phyloP scores from a whole-genome alignment of 2,113 vertebrate genomes.

The Gallinago media region DNA sequence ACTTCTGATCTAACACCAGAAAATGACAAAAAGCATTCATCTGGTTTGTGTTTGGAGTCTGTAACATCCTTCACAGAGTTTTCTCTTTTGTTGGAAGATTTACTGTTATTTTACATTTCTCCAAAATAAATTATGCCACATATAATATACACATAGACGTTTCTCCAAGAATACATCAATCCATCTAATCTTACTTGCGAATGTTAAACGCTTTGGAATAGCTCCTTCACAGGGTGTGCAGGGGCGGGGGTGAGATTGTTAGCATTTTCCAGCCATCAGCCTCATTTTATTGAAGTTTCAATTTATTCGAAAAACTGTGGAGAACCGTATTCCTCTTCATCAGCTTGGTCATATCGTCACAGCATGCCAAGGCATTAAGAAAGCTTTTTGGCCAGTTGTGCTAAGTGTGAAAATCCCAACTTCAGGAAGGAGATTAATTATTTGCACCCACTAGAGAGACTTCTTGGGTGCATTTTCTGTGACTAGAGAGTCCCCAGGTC shows the following conservation, averaged over 20 bases:
- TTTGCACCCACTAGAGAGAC: background rate
- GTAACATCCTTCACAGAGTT: background rate
- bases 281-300: background rate
- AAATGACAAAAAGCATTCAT: constrained; percentile 16
- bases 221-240: background rate
- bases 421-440: background rate
- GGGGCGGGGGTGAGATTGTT: background rate
- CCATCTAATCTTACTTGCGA: background rate
- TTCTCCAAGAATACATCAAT: background rate
- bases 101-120: constrained; percentile 7
- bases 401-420: background rate
- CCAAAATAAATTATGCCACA: background rate
- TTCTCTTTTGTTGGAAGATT: background rate
- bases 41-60: background rate
- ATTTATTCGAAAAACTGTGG: background rate
- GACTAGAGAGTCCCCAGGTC: background rate
- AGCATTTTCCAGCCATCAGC: background rate
- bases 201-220: background rate
- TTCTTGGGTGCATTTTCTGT: background rate
- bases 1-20: constrained; percentile 18
- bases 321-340: background rate
- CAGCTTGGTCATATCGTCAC: background rate
- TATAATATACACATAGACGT: background rate
- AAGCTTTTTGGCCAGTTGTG: background rate
- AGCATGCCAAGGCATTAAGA: background rate